Evolutionary conservation across 1,140 invertebrate genomes (phyloP).

Genomic region (Aphidius ervi): DNA sequence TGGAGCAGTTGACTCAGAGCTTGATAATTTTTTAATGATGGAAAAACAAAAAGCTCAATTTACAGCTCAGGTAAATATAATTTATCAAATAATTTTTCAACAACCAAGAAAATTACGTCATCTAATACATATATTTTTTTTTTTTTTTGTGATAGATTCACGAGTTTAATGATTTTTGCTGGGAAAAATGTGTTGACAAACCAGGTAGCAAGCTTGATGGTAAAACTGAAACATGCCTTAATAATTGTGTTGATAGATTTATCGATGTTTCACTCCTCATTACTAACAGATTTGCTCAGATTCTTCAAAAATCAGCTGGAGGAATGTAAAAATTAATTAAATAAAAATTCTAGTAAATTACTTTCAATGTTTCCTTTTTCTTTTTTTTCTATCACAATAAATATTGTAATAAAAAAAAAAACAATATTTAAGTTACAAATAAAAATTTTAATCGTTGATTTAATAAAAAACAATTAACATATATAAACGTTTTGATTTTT

Average conservation of each 20-base stretch:
- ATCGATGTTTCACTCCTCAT: conserved; percentile 86
- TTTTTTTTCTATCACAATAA: conserved; percentile 1
- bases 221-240: conserved; percentile 83
- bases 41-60: conserved; percentile 87
- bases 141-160: conserved; percentile 67
- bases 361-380: background rate
- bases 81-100: conserved; percentile 14
- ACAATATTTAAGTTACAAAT: no score
- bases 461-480: no score
- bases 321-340: conserved; percentile 27
- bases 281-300: conserved; percentile 79
- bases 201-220: conserved; percentile 81
- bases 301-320: conserved; percentile 63
- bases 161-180: conserved; percentile 88
- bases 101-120: background rate
- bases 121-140: conserved; percentile 10
- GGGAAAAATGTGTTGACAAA: conserved; percentile 92
- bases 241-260: conserved; percentile 92
- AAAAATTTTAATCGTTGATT: no score
- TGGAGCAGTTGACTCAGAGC: conserved; percentile 58
- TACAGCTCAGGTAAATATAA: conserved; percentile 67
- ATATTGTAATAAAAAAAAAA: no score
- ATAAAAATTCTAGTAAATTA: conserved; percentile 9
- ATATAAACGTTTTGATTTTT: no score
- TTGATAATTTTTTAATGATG: conserved; percentile 78